A percentile compares a stretch with the other conserved stretches of the same genome.
Evolutionary conservation across 1,140 invertebrate species (phyloP).

Genomic region (Ptiloglossa arizonensis): DNA sequence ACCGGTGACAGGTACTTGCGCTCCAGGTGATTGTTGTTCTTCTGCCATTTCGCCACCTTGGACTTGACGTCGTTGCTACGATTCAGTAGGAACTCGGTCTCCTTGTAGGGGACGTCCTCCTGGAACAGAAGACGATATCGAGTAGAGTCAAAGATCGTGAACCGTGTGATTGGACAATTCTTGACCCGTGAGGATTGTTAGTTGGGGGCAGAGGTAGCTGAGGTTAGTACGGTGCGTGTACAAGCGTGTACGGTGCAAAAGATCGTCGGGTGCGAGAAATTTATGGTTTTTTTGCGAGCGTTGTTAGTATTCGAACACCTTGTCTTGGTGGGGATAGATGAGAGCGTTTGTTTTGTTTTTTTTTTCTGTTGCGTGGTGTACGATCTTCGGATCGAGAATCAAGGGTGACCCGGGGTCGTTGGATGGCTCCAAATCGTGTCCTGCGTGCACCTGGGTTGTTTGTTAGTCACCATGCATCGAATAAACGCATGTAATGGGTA

Average conservation of each 20-base stretch:
- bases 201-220: neutral
- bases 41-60: conserved; percentile 40
- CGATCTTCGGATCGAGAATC: no score
- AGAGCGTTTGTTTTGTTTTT: no score
- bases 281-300: neutral
- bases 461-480: conserved; percentile 32
- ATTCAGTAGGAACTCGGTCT: conserved; percentile 29
- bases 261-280: neutral
- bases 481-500: conserved; percentile 49
- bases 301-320: no score
- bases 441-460: no score
- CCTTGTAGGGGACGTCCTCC: conserved; percentile 43
- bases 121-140: conserved; percentile 46
- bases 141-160: conserved; percentile 7
- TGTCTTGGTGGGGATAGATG: no score
- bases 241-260: neutral
- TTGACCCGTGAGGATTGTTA: no score
- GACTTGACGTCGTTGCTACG: conserved; percentile 44
- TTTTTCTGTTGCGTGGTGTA: no score
- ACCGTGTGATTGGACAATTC: no score
- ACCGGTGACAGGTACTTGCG: conserved; percentile 27
- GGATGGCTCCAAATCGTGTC: no score
- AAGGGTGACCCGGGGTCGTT: no score
- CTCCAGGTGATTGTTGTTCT: conserved; percentile 52
- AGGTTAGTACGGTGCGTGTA: neutral